Base-by-base conservation (phyloP, 2,113 vertebrate genomes). In the Chaetodon trifascialis region DNA sequence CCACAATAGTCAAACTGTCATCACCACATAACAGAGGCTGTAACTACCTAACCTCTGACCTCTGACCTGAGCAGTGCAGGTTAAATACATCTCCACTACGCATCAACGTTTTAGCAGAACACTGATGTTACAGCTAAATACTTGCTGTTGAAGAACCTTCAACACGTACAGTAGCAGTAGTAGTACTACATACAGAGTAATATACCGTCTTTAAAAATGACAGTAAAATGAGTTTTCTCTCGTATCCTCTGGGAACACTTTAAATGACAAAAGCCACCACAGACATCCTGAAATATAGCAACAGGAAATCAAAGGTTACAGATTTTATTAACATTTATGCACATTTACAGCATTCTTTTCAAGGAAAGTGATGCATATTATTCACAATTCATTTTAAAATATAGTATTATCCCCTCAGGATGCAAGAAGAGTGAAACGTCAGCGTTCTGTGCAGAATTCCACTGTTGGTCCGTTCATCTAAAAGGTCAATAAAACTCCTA, bases 291-390 rank as follows among this genome's bases (percentile, higher is more conserved):
- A 60, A 54, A 76, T 23, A n/a, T 0, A 84, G 73, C 40, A 44
- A 66, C 8, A 62, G 15, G 10, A 76, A 87, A 82, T 77, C 55
- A 85, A 86, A 82, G 71, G 80, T 79, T 74, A 49, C 80, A 85
- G 64, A 23, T 85, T 94, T 94, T 94, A 95, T 95, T 95, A 86
- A 94, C 90, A 94, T 84, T 69, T 82, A 89, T 88, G 85, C 81
- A 94, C 90, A 95, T 91, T 88, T 83, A 88, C 76, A 87, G 73
- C 0, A 76, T 87, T 72, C 73, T 86, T 80, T 89, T 82, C 79
- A 86, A 88, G 84, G 69, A 83, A 86, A 71, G 62, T 34, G 60
- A 71, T 92, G 88, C 76, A 88, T 85, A 88, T 85, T 91, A 93
- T 93, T 88, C 79, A 93, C 88, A 92, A 87, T 76, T 88, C 38